Conservation (phyloP, 1,140 invertebrate species). For the Atta texana region DNA sequence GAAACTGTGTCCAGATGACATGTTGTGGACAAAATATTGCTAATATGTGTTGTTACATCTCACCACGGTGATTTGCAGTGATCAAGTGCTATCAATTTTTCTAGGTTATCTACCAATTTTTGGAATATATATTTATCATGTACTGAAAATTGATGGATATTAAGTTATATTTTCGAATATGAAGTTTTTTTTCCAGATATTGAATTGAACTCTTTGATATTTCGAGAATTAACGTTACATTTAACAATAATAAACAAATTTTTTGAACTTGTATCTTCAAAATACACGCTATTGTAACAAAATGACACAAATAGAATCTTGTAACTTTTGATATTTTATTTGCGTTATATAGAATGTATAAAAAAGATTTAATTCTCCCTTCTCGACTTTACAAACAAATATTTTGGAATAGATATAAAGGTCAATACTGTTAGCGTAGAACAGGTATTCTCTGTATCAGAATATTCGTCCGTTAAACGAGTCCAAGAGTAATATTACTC, state of each 20-base stretch:
- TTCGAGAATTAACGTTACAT: neutral
- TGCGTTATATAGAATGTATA: neutral
- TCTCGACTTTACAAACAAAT: conserved; percentile 2
- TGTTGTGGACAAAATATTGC: conserved; percentile 34
- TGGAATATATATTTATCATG: neutral
- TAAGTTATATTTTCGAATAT: neutral
- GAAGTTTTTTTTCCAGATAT: too few relatives aligned
- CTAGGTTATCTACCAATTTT: neutral
- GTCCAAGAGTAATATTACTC: conserved; percentile 25
- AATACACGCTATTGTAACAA: neutral
- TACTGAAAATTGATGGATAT: neutral
- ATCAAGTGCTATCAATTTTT: neutral
- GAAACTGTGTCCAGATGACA: conserved; percentile 36
- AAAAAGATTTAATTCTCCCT: neutral
- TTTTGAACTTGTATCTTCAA: neutral
- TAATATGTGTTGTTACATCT: conserved; percentile 30
- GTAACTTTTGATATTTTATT: neutral
- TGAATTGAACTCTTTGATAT: too few relatives aligned
- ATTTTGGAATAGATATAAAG: neutral
- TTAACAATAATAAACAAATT: neutral
- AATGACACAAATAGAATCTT: neutral
- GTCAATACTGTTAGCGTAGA: neutral
- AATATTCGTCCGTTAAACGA: conserved; percentile 47
- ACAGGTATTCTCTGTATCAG: neutral
- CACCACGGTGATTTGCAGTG: neutral